A percentile compares a stretch with the other conserved stretches of the same genome.
phyloP scores from a whole-genome alignment of 2,888 invertebrate genomes.

The Diadromus collaris region DNA sequence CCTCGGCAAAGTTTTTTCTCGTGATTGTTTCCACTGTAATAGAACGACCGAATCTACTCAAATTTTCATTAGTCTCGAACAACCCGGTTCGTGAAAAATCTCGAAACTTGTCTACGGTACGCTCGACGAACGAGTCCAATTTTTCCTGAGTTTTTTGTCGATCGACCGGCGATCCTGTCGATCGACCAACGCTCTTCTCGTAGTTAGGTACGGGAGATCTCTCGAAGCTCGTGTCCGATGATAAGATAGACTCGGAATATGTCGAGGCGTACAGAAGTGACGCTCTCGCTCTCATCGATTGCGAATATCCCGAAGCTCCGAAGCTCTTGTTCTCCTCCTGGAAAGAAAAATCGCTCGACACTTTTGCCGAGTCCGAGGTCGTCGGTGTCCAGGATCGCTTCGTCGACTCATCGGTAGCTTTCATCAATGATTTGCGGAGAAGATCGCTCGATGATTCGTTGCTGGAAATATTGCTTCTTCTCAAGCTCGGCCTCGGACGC shows the following conservation, averaged over 20 bases:
- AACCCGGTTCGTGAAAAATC: not conserved
- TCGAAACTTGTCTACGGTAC: constrained; percentile 27
- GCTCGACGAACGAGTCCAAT: constrained; percentile 5
- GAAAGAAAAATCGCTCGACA: constrained; percentile 18
- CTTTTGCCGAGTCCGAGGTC: constrained; percentile 21
- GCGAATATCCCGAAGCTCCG: not conserved
- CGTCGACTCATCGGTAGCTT: not conserved
- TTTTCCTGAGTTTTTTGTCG: not conserved
- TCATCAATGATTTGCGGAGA: constrained; percentile 18
- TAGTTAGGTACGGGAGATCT: not conserved
- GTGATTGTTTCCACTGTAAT: not conserved
- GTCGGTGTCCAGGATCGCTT: constrained; percentile 27
- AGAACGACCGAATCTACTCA: constrained; percentile 5
- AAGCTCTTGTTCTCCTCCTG: constrained; percentile 3
- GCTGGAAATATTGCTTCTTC: constrained; percentile 64
- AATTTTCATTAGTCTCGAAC: constrained; percentile 32
- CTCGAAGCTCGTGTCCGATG: constrained; percentile 69
- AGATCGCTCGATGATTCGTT: constrained; percentile 49
- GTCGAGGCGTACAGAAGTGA: constrained; percentile 53
- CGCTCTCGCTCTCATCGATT: not conserved
- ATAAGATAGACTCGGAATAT: constrained; percentile 68
- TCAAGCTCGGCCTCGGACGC: constrained; percentile 72
- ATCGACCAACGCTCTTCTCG: not conserved
- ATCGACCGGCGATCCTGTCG: not conserved
- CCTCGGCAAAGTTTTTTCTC: constrained; percentile 32